Evolutionary conservation across 2,797 vertebrate genomes (phyloP), one percentile per base, ranked within the genome.

Genomic region (Trachops cirrhosus): DNA sequence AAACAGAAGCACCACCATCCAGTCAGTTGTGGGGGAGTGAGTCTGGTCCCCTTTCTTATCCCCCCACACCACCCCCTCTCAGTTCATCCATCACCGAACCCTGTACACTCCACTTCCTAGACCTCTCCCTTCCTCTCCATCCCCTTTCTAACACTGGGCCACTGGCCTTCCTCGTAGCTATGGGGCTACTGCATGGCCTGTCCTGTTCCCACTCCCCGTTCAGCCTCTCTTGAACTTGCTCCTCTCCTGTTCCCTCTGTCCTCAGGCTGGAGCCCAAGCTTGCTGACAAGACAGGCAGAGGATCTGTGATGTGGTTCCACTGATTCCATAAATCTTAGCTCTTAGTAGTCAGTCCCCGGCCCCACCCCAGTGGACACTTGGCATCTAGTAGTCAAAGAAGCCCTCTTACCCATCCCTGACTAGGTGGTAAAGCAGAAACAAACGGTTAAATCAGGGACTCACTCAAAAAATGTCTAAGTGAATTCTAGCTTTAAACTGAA

Each of bases 401-500:
- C 10, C 54, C 77, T 71, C 41, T 48, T n/a, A 11, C 46, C 46
- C 15, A 34, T 10, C 29, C 26, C 29, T 29, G 41, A 32, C 84
- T 48, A 59, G 34, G 26, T 71, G 52, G 14, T 9, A 39, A 18
- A 71, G 74, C 44, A 74, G 46, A 62, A 62, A 82, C 2, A 16
- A 57, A 78, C 9, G 48, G 34, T 71, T 46, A 82, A 75, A 64
- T 54, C n/a, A 79, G n/a, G 10, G 48, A 84, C 78, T 84, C 46
- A 8, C 34, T 71, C 15, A 62, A 62, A 44, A 83, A 83, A 48
- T 18, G 29, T 71, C 77, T 67, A 57, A n/a, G 44, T 4, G 29
- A 91, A 77, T 41, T 70, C 48, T 46, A 32, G n/a, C 29, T 77
- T 79, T 59, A 79, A 96, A 84, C 29, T 41, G 78, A 92, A 95